These are phyloP conservation scores for Stenchaetothrips biformis DNA, from an alignment of 2,888 invertebrate species.

Conservation along the genomic window DNA sequence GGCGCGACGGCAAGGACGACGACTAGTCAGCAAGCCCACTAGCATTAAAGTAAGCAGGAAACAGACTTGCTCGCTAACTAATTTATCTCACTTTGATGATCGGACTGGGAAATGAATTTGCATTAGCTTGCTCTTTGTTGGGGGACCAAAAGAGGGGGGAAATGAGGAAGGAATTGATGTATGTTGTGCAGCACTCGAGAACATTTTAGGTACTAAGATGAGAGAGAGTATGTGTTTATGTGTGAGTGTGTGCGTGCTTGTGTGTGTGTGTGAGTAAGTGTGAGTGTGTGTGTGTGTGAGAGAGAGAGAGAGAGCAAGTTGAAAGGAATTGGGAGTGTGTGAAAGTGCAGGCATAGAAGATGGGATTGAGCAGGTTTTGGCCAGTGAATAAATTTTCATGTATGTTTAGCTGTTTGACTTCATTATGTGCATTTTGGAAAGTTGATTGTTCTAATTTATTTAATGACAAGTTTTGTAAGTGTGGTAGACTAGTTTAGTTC, in stretches of 20 bases:
- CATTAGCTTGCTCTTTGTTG: conserved; percentile 2
- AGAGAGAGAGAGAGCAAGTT: background rate
- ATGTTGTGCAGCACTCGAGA: background rate
- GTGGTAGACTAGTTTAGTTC: conserved; percentile 14
- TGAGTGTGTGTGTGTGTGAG: background rate
- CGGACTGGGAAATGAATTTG: background rate
- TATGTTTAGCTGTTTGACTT: background rate
- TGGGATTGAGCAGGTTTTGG: background rate
- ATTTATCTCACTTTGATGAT: conserved; percentile 12
- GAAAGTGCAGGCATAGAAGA: background rate
- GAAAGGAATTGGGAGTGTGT: background rate
- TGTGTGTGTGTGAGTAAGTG: background rate
- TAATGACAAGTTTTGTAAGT: conserved; percentile 9
- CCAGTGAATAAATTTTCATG: background rate
- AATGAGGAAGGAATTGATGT: background rate
- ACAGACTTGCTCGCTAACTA: conserved; percentile 6
- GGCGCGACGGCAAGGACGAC: conserved; percentile 8
- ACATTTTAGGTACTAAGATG: background rate
- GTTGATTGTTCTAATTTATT: background rate
- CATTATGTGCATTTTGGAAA: background rate
- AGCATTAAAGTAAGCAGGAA: background rate
- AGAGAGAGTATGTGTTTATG: background rate
- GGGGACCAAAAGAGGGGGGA: background rate
- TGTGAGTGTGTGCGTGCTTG: background rate
- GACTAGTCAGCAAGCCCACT: background rate